A percentile compares a stretch with the other conserved stretches of the same genome.
Evolutionary conservation across 2,888 invertebrate species (phyloP).

Genomic region (Cheilosia scutellata): DNA sequence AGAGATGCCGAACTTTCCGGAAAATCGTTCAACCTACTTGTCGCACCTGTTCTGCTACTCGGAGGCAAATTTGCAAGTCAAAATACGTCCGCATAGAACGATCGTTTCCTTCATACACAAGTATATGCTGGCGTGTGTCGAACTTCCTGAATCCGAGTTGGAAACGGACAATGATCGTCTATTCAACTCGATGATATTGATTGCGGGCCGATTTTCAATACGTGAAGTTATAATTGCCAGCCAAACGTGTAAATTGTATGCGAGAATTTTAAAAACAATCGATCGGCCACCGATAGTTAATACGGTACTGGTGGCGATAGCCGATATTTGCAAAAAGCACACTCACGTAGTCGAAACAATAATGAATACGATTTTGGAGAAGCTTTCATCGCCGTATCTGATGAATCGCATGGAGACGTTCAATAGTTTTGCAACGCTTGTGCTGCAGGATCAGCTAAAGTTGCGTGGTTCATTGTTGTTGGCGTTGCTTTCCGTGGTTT

Average conservation of each 20-base stretch:
- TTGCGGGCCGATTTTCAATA: conserved; percentile 81
- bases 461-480: conserved; percentile 81
- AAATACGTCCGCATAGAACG: conserved; percentile 76
- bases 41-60: conserved; percentile 81
- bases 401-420: conserved; percentile 82
- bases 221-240: conserved; percentile 79
- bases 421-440: conserved; percentile 81
- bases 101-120: conserved; percentile 80
- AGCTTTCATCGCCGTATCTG: conserved; percentile 80
- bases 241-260: conserved; percentile 78
- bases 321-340: conserved; percentile 83
- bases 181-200: conserved; percentile 82
- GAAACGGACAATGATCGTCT: conserved; percentile 82
- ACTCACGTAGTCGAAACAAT: conserved; percentile 81
- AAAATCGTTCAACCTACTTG: conserved; percentile 79
- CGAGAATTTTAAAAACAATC: conserved; percentile 78
- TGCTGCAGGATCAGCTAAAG: conserved; percentile 82
- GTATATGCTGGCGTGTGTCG: conserved; percentile 80
- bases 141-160: conserved; percentile 79
- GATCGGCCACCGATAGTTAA: conserved; percentile 83
- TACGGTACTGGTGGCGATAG: conserved; percentile 81
- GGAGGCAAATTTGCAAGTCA: conserved; percentile 81
- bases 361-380: conserved; percentile 80
- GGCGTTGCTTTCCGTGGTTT: conserved; percentile 79
- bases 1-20: conserved; percentile 79